Evolutionary conservation across 2,113 vertebrate genomes (phyloP).

Genomic region (Cynocephalus volans): DNA sequence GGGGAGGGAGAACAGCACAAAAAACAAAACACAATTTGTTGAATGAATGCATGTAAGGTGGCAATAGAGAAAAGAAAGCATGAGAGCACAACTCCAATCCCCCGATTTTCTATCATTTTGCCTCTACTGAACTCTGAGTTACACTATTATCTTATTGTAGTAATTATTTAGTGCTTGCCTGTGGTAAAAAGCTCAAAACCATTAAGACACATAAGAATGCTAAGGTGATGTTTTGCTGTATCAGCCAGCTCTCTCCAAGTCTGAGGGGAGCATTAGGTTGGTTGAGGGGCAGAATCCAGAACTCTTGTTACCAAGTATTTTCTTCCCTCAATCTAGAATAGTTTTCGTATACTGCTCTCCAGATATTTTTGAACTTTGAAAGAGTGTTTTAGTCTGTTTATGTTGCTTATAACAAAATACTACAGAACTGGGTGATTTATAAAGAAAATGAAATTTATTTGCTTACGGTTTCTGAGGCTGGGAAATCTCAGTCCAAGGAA

Average conservation of each 20-base stretch:
- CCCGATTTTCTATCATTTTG: background rate
- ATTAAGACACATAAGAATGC: background rate
- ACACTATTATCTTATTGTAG: background rate
- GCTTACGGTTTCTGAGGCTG: too few species aligned
- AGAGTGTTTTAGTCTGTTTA: too few species aligned
- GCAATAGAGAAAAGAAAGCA: background rate
- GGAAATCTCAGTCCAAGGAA: too few species aligned
- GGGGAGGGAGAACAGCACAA: background rate
- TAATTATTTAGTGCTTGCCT: background rate
- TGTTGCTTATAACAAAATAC: too few species aligned
- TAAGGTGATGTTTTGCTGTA: background rate
- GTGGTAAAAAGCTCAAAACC: background rate
- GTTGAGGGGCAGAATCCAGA: background rate
- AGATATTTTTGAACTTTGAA: background rate
- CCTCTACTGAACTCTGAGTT: background rate
- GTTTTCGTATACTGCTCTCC: background rate
- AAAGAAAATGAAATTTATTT: too few species aligned
- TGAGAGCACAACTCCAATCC: fast-evolving
- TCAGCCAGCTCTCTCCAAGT: background rate
- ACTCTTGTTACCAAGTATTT: background rate
- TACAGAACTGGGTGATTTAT: too few species aligned
- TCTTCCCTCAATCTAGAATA: background rate
- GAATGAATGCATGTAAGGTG: background rate
- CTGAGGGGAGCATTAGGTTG: background rate
- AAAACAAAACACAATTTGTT: background rate